Evolutionary conservation across 2,797 vertebrate species (phyloP), one percentile per base, ranked within the genome.

Genomic region (Furcifer pardalis): DNA sequence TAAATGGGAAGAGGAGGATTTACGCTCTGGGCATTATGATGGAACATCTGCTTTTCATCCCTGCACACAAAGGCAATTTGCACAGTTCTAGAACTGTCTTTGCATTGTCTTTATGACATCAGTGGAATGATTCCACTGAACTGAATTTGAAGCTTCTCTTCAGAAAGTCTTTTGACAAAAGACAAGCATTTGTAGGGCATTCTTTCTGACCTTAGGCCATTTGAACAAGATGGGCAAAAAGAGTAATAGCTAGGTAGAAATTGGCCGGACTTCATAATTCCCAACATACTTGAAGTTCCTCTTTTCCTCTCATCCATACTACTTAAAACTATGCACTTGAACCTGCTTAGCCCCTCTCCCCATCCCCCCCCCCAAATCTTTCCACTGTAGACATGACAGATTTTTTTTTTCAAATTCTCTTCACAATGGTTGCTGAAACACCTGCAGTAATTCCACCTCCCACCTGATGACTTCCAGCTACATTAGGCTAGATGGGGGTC

Each of bases 71-170:
- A 44, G 49, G 59, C 37, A 74, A 27, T 30, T 77, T 52, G n/a
- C 12, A 60, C 40, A 60, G 35, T 77, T 86, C 56, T 77, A 46
- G 79, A 77, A 69, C 32, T 46, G 71, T 71, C 72, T 77, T 23
- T 44, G 49, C 49, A 76, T 49, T 80, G 30, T 25, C 71, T 76
- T 75, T 85, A 80, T 71, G 74, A 49, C 73, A 69, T 69, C 73
- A 77, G 2, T 46, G 15, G 52, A n/a, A 21, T 71, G 79, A 27
- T 7, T 69, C 60, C 60, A 59, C 7, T 21, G 42, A 85, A 32
- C 7, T 65, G 32, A 77, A 59, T 66, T 52, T 23, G 37, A 66
- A 75, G 32, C n/a, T 59, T 80, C 46, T 37, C 30, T 59, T 80
- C 52, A 2, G 23, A 40, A 40, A 37, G 35, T 35, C 37, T n/a